phyloP scores from a whole-genome alignment of 1,140 invertebrate species.

The Drosophila willistoni region DNA sequence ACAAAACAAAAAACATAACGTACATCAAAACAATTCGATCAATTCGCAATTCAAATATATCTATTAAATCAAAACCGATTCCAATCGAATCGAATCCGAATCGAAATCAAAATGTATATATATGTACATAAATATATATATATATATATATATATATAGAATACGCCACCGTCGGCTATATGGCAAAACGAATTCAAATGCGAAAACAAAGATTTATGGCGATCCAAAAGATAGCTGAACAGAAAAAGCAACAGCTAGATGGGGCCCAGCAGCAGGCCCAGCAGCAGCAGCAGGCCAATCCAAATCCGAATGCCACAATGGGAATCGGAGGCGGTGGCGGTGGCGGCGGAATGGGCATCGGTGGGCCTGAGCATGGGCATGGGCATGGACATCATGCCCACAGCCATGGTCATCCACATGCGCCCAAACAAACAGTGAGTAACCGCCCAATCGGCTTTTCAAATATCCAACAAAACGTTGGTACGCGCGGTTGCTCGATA shows the following conservation, averaged over 20 bases:
- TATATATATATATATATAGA: constrained; percentile 85
- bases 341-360: constrained; percentile 69
- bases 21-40: constrained; percentile 8
- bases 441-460: constrained; percentile 83
- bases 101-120: constrained; percentile 53
- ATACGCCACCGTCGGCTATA: constrained; percentile 97
- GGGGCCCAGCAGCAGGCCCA: constrained; percentile 85
- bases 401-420: constrained; percentile 83
- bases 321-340: constrained; percentile 60
- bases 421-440: constrained; percentile 83
- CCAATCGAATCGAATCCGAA: constrained; percentile 38
- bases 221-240: constrained; percentile 94
- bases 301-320: constrained; percentile 81
- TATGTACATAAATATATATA: constrained; percentile 46
- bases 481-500: constrained; percentile 86
- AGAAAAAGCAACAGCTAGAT: constrained; percentile 92
- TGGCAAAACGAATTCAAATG: constrained; percentile 98
- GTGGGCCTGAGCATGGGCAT: constrained; percentile 83
- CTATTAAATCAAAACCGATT: too few relatives aligned
- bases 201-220: constrained; percentile 94
- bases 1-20: constrained; percentile 11
- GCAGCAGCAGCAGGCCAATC: constrained; percentile 84
- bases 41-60: constrained; percentile 21
- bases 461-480: constrained; percentile 83
- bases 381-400: constrained; percentile 83